phyloP scores from a whole-genome alignment of 1,140 invertebrate species.

The Calosoma granatense region DNA sequence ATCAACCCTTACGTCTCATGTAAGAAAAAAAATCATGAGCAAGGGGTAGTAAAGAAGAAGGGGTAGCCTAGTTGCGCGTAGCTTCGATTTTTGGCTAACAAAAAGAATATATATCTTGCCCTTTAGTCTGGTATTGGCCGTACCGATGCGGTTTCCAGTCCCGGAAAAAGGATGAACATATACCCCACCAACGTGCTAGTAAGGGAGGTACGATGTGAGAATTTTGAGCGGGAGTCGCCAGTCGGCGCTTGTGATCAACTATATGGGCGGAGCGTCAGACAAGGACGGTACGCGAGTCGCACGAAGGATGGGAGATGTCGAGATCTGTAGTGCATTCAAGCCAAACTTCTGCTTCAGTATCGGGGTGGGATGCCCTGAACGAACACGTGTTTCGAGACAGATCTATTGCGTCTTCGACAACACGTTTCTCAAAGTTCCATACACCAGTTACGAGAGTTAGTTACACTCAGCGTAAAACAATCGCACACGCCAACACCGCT shows the following conservation, averaged over 20 bases:
- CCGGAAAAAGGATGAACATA: slow-evolving; percentile 3
- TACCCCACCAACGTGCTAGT: not conserved
- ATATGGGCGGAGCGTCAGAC: slow-evolving; percentile 27
- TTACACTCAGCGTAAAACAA: no score
- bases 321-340: slow-evolving; percentile 24
- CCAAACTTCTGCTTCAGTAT: slow-evolving; percentile 28
- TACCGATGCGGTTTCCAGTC: slow-evolving; percentile 2
- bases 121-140: slow-evolving; percentile 19
- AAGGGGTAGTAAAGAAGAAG: slow-evolving; percentile 20
- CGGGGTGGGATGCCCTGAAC: slow-evolving; percentile 30
- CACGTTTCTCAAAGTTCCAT: not conserved
- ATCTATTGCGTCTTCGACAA: not conserved
- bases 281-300: slow-evolving; percentile 21
- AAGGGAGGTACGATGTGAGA: slow-evolving; percentile 8
- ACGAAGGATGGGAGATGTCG: slow-evolving; percentile 15
- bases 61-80: slow-evolving; percentile 23
- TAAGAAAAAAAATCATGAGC: slow-evolving; percentile 19
- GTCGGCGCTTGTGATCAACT: slow-evolving; percentile 32
- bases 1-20: slow-evolving; percentile 6
- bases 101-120: slow-evolving; percentile 32
- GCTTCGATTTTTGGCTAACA: slow-evolving; percentile 34
- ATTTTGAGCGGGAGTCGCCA: slow-evolving; percentile 16
- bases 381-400: slow-evolving; percentile 23
- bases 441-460: not conserved
- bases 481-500: not conserved